Evolutionary conservation across 2,888 invertebrate species (phyloP).

Genomic region (Trachelus iudaicus): DNA sequence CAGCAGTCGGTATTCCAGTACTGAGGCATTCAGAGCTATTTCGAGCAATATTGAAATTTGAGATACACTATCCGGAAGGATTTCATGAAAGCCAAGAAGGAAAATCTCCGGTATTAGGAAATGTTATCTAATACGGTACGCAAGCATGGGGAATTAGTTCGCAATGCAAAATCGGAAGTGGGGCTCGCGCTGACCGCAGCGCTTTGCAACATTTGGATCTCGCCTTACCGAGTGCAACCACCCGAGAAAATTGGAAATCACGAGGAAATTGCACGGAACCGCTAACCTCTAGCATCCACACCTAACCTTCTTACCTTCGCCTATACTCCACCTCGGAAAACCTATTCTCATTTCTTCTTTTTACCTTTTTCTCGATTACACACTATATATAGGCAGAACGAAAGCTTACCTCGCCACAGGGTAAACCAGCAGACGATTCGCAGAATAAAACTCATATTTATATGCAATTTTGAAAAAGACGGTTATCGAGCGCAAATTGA

Average conservation of each 20-base stretch:
- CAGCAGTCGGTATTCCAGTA: no score
- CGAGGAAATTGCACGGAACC: constrained; percentile 37
- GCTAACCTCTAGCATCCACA: background rate
- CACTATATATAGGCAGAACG: no score
- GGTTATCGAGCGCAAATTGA: constrained; percentile 22
- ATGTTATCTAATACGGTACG: constrained; percentile 38
- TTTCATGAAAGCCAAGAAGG: no score
- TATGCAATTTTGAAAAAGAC: constrained; percentile 24
- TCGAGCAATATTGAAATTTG: constrained; percentile 31
- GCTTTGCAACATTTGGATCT: constrained; percentile 30
- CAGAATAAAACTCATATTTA: constrained; percentile 14
- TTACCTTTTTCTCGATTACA: no score
- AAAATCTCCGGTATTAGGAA: constrained; percentile 41
- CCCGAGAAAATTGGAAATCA: constrained; percentile 54
- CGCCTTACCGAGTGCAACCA: constrained; percentile 31
- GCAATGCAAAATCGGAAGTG: constrained; percentile 10
- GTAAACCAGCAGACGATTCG: background rate
- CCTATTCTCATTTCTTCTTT: no score
- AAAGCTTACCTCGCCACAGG: no score
- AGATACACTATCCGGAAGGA: no score
- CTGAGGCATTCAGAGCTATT: constrained; percentile 25
- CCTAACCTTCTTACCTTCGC: no score
- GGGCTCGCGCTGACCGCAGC: constrained; percentile 35
- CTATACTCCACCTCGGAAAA: no score
- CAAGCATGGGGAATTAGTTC: constrained; percentile 37